Conservation (phyloP, 2,797 vertebrate species). For the Urosaurus nigricauda region DNA sequence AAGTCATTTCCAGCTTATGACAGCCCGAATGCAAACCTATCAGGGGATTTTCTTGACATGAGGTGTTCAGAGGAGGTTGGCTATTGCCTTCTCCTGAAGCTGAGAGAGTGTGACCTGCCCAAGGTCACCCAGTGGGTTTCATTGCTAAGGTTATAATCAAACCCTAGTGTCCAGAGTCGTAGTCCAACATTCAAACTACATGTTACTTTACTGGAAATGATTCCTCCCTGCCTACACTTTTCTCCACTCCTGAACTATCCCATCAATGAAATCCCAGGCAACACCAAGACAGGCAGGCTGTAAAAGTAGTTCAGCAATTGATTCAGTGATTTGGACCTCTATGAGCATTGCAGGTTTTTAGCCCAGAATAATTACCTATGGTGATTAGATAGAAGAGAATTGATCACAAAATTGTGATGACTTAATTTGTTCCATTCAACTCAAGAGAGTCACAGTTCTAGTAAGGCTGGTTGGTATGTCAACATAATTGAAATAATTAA, state of each 20-base stretch:
- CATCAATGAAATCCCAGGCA: background rate
- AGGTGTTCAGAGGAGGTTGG: too few relatives aligned
- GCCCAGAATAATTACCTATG: background rate
- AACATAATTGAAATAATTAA: slow-evolving; percentile 28
- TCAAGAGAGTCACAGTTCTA: slow-evolving; percentile 4
- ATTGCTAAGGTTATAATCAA: too few relatives aligned
- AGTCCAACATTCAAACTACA: background rate
- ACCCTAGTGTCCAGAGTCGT: too few relatives aligned
- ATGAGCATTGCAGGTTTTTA: background rate
- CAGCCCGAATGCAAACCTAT: too few relatives aligned
- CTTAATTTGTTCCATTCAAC: slow-evolving; percentile 2
- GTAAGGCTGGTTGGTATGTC: background rate
- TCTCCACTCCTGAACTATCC: too few relatives aligned
- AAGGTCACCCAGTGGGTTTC: too few relatives aligned
- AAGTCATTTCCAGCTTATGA: too few relatives aligned
- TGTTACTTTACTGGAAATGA: too few relatives aligned
- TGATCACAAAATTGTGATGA: background rate
- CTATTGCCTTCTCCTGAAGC: too few relatives aligned
- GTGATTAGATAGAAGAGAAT: background rate
- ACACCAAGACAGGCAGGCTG: background rate
- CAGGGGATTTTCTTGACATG: too few relatives aligned
- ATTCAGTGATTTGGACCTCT: background rate
- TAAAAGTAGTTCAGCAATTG: background rate
- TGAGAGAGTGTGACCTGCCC: too few relatives aligned
- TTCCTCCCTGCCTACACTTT: too few relatives aligned